A percentile compares a stretch with the other conserved stretches of the same genome.
Evolutionary conservation across 2,797 vertebrate genomes (phyloP).

Genomic region (Siniperca undulata): DNA sequence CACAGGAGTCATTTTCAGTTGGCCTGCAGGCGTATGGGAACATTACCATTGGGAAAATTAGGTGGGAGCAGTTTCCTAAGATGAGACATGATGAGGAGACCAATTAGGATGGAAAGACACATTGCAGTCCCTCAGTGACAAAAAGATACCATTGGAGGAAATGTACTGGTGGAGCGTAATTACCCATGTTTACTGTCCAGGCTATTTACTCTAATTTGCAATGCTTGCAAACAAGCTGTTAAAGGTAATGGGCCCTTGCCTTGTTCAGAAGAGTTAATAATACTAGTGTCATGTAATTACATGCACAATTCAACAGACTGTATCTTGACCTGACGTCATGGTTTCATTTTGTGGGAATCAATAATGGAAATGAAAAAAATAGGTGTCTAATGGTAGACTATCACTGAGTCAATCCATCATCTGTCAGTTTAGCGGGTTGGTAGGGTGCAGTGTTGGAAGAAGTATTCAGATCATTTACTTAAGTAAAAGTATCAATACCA

Average conservation of each 20-base stretch:
- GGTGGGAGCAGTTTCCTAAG: conserved; percentile 47
- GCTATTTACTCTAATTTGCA: conserved; percentile 60
- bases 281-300: conserved; percentile 21
- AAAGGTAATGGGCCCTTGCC: conserved; percentile 34
- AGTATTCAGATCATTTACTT: neutral
- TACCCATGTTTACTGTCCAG: conserved; percentile 60
- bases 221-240: conserved; percentile 57
- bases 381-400: neutral
- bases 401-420: conserved; percentile 2
- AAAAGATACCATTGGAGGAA: conserved; percentile 35
- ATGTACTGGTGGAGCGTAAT: conserved; percentile 47
- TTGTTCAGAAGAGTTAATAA: conserved; percentile 46
- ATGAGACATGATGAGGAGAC: conserved; percentile 54
- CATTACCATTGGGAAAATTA: conserved; percentile 60
- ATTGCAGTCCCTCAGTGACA: conserved; percentile 31
- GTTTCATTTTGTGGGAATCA: conserved; percentile 26
- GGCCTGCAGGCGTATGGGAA: conserved; percentile 43
- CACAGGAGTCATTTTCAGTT: conserved; percentile 45
- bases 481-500: neutral
- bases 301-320: conserved; percentile 18
- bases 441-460: too few species aligned
- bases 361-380: neutral
- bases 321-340: neutral
- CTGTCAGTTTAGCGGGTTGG: neutral
- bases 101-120: conserved; percentile 58